Evolutionary conservation across 1,140 invertebrate genomes (phyloP), one percentile per base, ranked within the genome.

Genomic region (Drosophila miranda): DNA sequence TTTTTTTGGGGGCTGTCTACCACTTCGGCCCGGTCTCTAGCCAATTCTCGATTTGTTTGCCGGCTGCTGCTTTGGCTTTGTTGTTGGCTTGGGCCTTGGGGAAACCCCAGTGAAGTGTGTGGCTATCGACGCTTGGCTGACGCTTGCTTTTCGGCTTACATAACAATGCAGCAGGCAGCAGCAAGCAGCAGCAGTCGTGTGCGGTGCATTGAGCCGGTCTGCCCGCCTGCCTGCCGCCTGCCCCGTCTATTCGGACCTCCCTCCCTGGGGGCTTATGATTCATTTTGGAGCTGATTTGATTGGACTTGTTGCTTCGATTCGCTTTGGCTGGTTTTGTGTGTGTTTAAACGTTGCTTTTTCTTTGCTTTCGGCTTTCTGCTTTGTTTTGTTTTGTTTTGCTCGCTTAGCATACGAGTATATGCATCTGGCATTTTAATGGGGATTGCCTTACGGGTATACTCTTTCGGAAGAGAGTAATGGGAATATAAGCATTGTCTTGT

Each of bases 21-120:
- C 30, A 9, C 30, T 19, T 19, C 19, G 71, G 55, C 55, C 69
- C 56, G 64, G 64, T 63, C 64, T 68, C 48, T 68, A 60, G 71
- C 60, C 74, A 81, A 86, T 87, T 87, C 82, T 86, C 68, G 44
- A 43, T 30, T 38, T 69, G 63, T 42, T 49, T 49, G 64, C 63
- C 62, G 62, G 64, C 62, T 68, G 26, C 49, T 34, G 46, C 44
- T 49, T 13, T 21, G 45, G 59, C 46, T 55, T 44, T 62, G 48
- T 49, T 66, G 53, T 4, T 38, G 30, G 8, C 9, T 38, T 11
- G 13, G 81, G 81, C 81, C 77, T 86, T 87, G 81, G 81, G 81
- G 69, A 86, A 86, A 86, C 77, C 81, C 81, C 82, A 86, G 57
- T 34, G 46, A 44, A 75, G 46, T 66, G 45, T 58, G 53, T 26